phyloP scores from a whole-genome alignment of 2,888 invertebrate genomes.

The Zonitis immaculata region DNA sequence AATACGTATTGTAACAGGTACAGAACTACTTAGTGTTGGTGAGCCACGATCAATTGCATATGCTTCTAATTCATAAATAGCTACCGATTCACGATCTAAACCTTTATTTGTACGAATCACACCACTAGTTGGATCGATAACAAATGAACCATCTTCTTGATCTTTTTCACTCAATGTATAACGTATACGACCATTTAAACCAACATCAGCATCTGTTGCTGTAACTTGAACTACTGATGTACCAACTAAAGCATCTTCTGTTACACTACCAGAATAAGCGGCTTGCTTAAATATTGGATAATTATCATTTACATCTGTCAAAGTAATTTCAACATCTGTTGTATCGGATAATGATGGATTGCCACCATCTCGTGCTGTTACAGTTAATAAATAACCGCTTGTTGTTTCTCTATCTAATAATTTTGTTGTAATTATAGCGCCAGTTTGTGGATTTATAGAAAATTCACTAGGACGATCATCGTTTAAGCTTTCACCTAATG shows the following conservation, averaged over 20 bases:
- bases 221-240: constrained; percentile 73
- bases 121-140: constrained; percentile 88
- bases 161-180: constrained; percentile 72
- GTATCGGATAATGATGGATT: constrained; percentile 86
- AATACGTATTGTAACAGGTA: constrained; percentile 73
- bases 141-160: constrained; percentile 83
- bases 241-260: constrained; percentile 84
- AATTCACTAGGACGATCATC: constrained; percentile 66
- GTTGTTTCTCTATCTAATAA: constrained; percentile 79
- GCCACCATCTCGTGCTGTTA: constrained; percentile 91
- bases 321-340: constrained; percentile 91
- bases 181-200: constrained; percentile 80
- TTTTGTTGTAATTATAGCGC: constrained; percentile 85
- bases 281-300: constrained; percentile 80
- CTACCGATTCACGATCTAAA: constrained; percentile 85
- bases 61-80: constrained; percentile 79
- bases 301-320: constrained; percentile 96
- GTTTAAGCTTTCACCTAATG: constrained; percentile 63
- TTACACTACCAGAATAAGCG: constrained; percentile 74
- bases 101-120: constrained; percentile 84
- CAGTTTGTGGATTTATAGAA: constrained; percentile 86
- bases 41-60: constrained; percentile 84
- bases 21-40: constrained; percentile 49
- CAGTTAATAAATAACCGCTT: constrained; percentile 79
- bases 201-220: constrained; percentile 80